Evolutionary conservation across 2,888 invertebrate genomes (phyloP).

Genomic region (Drosophila conformis): DNA sequence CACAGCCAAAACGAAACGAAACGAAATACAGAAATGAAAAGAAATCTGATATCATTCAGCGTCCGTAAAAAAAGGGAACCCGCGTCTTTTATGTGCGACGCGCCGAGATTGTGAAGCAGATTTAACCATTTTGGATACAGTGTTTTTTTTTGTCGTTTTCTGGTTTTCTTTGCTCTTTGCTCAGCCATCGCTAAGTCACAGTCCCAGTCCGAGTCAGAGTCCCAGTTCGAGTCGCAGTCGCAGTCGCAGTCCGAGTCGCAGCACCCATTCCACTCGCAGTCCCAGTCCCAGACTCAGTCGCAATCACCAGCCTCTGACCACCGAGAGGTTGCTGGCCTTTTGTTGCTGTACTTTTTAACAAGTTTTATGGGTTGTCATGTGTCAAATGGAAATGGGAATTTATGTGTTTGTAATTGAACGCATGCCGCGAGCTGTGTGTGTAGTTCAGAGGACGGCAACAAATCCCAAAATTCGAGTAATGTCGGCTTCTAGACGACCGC

Average conservation of each 20-base stretch:
- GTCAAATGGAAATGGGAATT: slow-evolving; percentile 84
- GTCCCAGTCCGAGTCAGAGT: slow-evolving; percentile 14
- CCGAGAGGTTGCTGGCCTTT: slow-evolving; percentile 67
- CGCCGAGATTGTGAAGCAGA: slow-evolving; percentile 72
- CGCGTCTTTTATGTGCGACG: slow-evolving; percentile 70
- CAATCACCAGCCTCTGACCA: slow-evolving; percentile 52
- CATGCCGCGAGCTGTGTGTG: slow-evolving; percentile 61
- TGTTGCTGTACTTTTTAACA: slow-evolving; percentile 78
- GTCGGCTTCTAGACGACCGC: slow-evolving; percentile 7
- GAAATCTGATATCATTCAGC: slow-evolving; percentile 77
- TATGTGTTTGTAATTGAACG: slow-evolving; percentile 85
- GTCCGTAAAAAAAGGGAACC: slow-evolving; percentile 68
- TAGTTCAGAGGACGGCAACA: slow-evolving; percentile 27
- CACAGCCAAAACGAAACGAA: slow-evolving; percentile 49
- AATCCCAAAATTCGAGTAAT: slow-evolving; percentile 36
- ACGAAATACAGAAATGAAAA: slow-evolving; percentile 55
- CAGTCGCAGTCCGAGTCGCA: slow-evolving; percentile 2
- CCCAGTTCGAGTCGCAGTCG: slow-evolving; percentile 13
- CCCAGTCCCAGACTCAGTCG: slow-evolving; percentile 30
- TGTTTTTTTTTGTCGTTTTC: slow-evolving; percentile 39
- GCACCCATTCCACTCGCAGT: neutral
- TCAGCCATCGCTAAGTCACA: slow-evolving; percentile 10
- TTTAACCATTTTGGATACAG: slow-evolving; percentile 75
- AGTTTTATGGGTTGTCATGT: slow-evolving; percentile 84
- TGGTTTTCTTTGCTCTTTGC: slow-evolving; percentile 15